phyloP scores from a whole-genome alignment of 2,888 invertebrate species.

The Oasisia sp. region DNA sequence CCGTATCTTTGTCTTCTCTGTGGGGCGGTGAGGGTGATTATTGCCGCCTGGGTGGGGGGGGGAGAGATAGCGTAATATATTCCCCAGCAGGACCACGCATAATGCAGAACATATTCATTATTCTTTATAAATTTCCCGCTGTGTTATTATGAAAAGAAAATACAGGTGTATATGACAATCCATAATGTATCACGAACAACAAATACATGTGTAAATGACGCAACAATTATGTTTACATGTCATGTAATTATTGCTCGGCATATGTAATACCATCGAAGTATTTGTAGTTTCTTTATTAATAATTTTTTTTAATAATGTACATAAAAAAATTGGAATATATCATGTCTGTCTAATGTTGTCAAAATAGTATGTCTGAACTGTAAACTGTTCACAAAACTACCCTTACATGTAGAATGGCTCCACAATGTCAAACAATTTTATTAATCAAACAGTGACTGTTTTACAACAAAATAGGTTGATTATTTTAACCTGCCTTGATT shows the following conservation, averaged over 20 bases:
- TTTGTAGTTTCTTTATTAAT: neutral
- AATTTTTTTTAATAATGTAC: too few relatives aligned
- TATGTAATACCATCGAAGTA: neutral
- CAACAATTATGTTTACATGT: neutral
- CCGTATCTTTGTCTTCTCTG: neutral
- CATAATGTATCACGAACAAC: neutral
- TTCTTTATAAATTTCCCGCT: neutral
- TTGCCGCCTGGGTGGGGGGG: neutral
- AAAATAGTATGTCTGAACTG: neutral
- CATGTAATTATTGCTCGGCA: neutral
- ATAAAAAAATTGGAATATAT: neutral
- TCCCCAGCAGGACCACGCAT: neutral
- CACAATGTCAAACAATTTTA: neutral
- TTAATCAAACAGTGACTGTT: neutral
- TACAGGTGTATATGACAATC: neutral
- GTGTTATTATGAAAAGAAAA: neutral
- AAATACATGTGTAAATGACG: too few relatives aligned
- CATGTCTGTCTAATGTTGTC: neutral
- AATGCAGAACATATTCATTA: neutral
- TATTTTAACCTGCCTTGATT: neutral
- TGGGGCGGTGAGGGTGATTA: neutral
- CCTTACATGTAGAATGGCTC: neutral
- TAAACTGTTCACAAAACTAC: neutral
- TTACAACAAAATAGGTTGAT: neutral
- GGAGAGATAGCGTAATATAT: neutral